Base-by-base conservation (phyloP, 2,113 vertebrate species). In the Neoarius graeffei region DNA sequence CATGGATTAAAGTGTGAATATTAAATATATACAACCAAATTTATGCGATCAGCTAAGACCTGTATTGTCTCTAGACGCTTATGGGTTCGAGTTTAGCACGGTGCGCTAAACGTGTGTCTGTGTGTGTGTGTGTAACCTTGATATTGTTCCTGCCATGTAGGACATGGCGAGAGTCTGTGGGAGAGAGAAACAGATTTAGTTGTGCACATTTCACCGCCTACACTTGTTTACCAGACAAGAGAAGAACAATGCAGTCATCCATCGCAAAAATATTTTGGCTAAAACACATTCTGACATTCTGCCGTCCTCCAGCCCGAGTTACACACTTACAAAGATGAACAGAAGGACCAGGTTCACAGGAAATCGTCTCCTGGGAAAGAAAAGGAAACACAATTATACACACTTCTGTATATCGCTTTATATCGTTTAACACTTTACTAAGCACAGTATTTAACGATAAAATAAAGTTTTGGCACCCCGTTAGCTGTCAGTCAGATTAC, bases 321-420 rank as follows among this genome's bases (percentile, higher is more conserved):
- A 50, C 35, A 60, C 64, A 90, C 98, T 98, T 94, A 99, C 98
- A 87, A 99, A 99, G 91, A 99, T 30, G 79, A 91, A 92, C 90
- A 99, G 94, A 89, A 99, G 93, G 85, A 99, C 94, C 85, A 99
- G 85, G 92, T 99, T 99, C 96, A 96, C 97, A 17, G 98, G 98
- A 89, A 97, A 98, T 35, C 96, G 96, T 93, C 98, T 97, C 96
- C 98, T 99, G 91, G 87, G 90, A 85, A 76, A n/a, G 87, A 74
- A 56, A 14, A 7, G 42, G 15, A 35, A 48, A 6, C 0, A 54
- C 6, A 25, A 11, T 50, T 9, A 76, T 10, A 25, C 11, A 27
- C 25, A 17, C 19, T 80, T 80, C n/a, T 15, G 25, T n/a, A 17
- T 4, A 35, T 23, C 0, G 1, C 56, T 79, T n/a, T 14, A 54